Evolutionary conservation across 2,888 invertebrate species (phyloP), one percentile per base, ranked within the genome.

Genomic region (Xestia ashworthii): DNA sequence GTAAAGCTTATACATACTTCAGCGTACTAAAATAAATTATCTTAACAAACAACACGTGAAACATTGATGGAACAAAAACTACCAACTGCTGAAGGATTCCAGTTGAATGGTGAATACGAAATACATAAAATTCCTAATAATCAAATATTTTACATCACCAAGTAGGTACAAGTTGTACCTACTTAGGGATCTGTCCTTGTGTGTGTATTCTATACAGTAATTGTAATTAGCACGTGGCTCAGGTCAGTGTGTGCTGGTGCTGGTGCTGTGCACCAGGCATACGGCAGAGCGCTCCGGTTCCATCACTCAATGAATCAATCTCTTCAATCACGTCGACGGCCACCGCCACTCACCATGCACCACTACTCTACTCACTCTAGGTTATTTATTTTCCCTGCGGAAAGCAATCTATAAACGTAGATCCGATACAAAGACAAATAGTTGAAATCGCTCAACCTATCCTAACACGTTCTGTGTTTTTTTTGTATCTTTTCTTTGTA

Each of bases 391-490:
- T 69, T 48, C 50, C 22, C 41, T 53, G 38, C 22, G 41, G 44
- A 72, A 68, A 69, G 72, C 78, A 81, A 81, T 81, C 38, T 76
- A 55, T 50, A 70, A 58, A 38, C 19, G 16, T 66, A 75, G 58
- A 53, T 76, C 44, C 60, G 38, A 68, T 58, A 64, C 55, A 67
- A 53, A 81, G 71, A 81, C 78, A 82, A 64, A 77, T 77, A 62
- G 55, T 64, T 53, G 38, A 50, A 82, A 68, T 67, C 66, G 41
- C 66, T 76, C 53, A 68, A 67, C 50, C 32, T 41, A 32, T 58
- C 64, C 55, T 64, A 41, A 46, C 44, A 55, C 46, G 9, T 65
- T 53, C 14, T 55, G 19, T 77, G 46, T 12, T 67, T 60, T 32
- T n/a, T 67, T 53, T 41, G 46, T 68, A 68, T 48, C 48, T 25